These are phyloP conservation scores for Acholoe squamosa DNA, from an alignment of 2,888 invertebrate genomes.

Conservation along the genomic window DNA sequence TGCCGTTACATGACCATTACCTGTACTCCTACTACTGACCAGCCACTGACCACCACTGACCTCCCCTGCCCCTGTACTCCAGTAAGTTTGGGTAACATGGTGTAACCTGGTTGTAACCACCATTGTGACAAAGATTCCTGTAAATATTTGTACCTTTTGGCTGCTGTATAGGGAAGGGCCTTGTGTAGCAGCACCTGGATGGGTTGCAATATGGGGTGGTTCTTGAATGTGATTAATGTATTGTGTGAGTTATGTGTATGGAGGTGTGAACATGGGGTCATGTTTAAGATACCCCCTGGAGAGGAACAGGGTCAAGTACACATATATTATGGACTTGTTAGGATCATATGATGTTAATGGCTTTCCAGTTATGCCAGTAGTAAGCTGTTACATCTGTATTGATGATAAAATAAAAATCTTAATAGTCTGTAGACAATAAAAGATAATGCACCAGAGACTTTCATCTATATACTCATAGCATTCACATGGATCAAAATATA, in stretches of 20 bases:
- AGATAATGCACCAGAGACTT: no score
- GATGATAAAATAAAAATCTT: no score
- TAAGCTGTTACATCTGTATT: no score
- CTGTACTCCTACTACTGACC: neutral
- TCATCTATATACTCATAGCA: no score
- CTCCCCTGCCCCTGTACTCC: slow-evolving; percentile 11
- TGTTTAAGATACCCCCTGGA: neutral
- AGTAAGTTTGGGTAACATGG: slow-evolving; percentile 5
- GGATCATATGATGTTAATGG: no score
- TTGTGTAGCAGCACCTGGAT: neutral
- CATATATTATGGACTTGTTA: no score
- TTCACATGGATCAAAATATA: no score
- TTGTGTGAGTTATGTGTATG: neutral
- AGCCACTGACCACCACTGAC: slow-evolving; percentile 7
- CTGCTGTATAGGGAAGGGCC: slow-evolving; percentile 11
- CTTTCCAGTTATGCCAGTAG: no score
- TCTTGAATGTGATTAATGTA: neutral
- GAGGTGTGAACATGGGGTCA: neutral
- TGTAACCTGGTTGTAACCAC: slow-evolving; percentile 25
- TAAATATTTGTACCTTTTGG: slow-evolving; percentile 47
- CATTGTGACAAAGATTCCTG: slow-evolving; percentile 35
- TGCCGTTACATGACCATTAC: slow-evolving; percentile 24
- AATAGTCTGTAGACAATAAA: no score
- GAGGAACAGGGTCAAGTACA: no score
- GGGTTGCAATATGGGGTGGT: neutral